A percentile compares a stretch with the other conserved stretches of the same genome.
phyloP scores from a whole-genome alignment of 30 jellyfish, hydroid and myxozoan genomes.

The Clytia hemisphaerica region DNA sequence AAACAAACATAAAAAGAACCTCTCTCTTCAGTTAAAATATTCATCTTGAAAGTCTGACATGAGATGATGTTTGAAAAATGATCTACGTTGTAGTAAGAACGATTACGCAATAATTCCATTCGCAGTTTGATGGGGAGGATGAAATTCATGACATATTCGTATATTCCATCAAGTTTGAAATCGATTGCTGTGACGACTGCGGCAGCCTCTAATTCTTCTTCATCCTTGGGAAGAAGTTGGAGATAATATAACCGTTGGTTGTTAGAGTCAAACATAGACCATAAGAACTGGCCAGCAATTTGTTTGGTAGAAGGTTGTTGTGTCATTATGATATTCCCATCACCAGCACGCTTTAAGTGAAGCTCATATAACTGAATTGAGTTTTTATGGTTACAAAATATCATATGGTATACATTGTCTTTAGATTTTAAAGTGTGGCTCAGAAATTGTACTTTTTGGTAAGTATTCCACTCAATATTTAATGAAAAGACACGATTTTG shows the following conservation, averaged over 20 bases:
- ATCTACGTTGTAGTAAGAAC: slow-evolving; percentile 32
- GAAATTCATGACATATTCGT: slow-evolving; percentile 48
- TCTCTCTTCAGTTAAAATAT: slow-evolving; percentile 23
- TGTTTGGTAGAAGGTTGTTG: slow-evolving; percentile 71
- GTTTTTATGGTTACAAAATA: slow-evolving; percentile 69
- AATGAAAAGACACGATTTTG: slow-evolving; percentile 66
- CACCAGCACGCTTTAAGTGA: slow-evolving; percentile 61
- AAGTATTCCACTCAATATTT: slow-evolving; percentile 71
- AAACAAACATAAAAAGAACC: slow-evolving; percentile 69
- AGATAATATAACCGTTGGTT: slow-evolving; percentile 56
- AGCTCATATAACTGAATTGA: slow-evolving; percentile 62
- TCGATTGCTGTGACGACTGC: slow-evolving; percentile 58
- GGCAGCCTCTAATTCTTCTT: slow-evolving; percentile 47
- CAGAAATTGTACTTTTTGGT: slow-evolving; percentile 74
- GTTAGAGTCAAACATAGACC: slow-evolving; percentile 70
- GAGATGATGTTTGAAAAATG: slow-evolving; percentile 27
- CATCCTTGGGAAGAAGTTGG: slow-evolving; percentile 64
- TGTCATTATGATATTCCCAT: slow-evolving; percentile 45
- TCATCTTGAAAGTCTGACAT: slow-evolving; percentile 42
- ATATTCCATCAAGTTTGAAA: slow-evolving; percentile 41
- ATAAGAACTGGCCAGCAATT: slow-evolving; percentile 52
- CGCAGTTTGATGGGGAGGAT: slow-evolving; percentile 47
- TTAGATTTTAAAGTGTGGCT: not conserved
- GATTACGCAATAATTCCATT: slow-evolving; percentile 43
- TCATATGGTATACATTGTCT: slow-evolving; percentile 24